A percentile compares a stretch with the other conserved stretches of the same genome.
Evolutionary conservation across 1,140 invertebrate species (phyloP).

Genomic region (Metopolophium dirhodum): DNA sequence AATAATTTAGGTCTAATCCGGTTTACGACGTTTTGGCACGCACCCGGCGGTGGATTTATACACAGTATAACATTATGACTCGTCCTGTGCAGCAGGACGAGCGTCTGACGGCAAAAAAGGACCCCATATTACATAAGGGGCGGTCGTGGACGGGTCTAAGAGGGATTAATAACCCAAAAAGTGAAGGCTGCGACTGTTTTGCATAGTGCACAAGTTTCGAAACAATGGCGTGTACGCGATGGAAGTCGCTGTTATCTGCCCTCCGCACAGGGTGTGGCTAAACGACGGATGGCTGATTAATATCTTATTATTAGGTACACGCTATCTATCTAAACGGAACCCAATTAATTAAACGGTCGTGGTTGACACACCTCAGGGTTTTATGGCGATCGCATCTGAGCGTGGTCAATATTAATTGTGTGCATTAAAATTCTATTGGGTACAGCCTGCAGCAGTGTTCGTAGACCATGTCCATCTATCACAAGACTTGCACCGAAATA

Average conservation of each 20-base stretch:
- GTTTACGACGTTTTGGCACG: not conserved
- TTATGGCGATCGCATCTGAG: not conserved
- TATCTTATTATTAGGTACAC: conserved; percentile 46
- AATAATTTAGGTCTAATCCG: conserved; percentile 26
- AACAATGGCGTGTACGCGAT: conserved; percentile 22
- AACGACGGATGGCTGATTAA: conserved; percentile 45
- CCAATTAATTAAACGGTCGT: conserved; percentile 42
- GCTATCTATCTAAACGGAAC: not conserved
- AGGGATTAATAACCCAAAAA: conserved; percentile 31
- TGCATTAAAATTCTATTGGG: not conserved
- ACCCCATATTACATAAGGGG: not conserved
- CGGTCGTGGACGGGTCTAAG: not conserved
- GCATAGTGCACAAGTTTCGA: conserved; percentile 35
- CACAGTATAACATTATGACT: not conserved
- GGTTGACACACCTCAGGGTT: conserved; percentile 42
- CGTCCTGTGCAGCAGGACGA: not conserved
- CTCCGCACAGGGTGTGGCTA: conserved; percentile 22
- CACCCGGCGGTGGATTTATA: not conserved
- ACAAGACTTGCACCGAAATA: not conserved
- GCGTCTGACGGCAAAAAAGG: conserved; percentile 1
- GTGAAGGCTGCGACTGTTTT: conserved; percentile 24
- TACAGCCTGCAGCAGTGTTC: not conserved
- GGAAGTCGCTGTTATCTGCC: conserved; percentile 24
- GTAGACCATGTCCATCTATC: not conserved
- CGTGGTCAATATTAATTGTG: conserved; percentile 7